Conservation (phyloP, 2,113 vertebrate genomes). For the Triplophysa siluroides region DNA sequence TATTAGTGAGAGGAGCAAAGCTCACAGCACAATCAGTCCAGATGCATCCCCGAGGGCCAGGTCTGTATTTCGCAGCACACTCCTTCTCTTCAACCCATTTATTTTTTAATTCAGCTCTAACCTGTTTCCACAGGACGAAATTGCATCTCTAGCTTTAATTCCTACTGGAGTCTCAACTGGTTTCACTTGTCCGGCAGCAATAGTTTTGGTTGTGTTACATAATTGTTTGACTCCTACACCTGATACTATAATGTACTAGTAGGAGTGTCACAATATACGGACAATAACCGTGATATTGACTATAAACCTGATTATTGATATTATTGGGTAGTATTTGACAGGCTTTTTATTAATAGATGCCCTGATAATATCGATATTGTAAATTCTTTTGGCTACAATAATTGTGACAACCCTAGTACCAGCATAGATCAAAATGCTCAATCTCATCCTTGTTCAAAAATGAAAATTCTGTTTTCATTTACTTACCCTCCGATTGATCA, state of each 20-base stretch:
- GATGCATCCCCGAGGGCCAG: conserved; percentile 18
- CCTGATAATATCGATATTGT: too few species aligned
- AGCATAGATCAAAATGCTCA: not conserved
- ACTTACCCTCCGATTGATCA: too few species aligned
- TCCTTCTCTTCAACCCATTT: conserved; percentile 31
- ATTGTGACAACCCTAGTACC: not conserved
- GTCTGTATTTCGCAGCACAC: conserved; percentile 12
- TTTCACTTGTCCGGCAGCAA: conserved; percentile 1
- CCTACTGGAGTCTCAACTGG: conserved; percentile 10
- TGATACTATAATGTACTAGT: not conserved
- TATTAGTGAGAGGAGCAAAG: conserved; percentile 2
- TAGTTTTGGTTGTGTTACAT: not conserved
- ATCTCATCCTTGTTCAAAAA: not conserved
- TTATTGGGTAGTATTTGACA: not conserved
- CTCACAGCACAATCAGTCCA: conserved; percentile 26
- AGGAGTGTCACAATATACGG: too few species aligned
- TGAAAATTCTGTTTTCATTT: too few species aligned
- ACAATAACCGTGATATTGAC: too few species aligned
- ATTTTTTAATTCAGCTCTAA: conserved; percentile 31
- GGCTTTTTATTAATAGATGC: too few species aligned
- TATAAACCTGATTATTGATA: too few species aligned
- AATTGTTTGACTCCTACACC: not conserved
- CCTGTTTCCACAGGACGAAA: conserved; percentile 20
- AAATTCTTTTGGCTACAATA: too few species aligned
- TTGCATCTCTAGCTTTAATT: conserved; percentile 32